Conservation (phyloP, 2,113 vertebrate genomes). For the pig (Sus scrofa) region DNA sequence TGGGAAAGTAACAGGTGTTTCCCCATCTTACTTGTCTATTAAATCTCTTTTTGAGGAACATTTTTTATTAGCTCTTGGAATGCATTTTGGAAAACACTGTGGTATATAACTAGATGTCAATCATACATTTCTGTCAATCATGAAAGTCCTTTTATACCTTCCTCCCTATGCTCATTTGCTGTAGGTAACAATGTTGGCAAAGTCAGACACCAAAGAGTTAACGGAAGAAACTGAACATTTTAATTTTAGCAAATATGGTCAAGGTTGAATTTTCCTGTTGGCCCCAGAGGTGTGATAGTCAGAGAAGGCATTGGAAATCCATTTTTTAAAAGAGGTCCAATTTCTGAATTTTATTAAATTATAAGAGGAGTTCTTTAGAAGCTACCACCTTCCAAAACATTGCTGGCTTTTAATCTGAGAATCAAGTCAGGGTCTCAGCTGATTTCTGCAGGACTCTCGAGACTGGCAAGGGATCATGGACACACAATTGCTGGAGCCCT, state of each 20-base stretch:
- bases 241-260: neutral
- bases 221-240: neutral
- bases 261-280: neutral
- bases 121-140: neutral
- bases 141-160: neutral
- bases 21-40: neutral
- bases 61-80: neutral
- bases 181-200: neutral
- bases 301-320: neutral
- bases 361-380: neutral
- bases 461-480: neutral
- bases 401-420: neutral
- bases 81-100: neutral
- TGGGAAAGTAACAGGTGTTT: neutral
- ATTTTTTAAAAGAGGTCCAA: neutral
- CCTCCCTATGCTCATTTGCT: neutral
- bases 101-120: neutral
- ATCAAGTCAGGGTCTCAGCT: neutral
- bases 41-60: neutral
- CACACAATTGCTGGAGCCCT: neutral
- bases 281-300: neutral
- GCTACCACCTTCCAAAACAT: neutral
- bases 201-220: neutral
- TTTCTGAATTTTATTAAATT: slow-evolving; percentile 5
- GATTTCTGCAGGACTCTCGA: neutral